Evolutionary conservation across 30 jellyfish, hydroid and myxozoan genomes (phyloP).

Genomic region (Cassiopea xamachana): DNA sequence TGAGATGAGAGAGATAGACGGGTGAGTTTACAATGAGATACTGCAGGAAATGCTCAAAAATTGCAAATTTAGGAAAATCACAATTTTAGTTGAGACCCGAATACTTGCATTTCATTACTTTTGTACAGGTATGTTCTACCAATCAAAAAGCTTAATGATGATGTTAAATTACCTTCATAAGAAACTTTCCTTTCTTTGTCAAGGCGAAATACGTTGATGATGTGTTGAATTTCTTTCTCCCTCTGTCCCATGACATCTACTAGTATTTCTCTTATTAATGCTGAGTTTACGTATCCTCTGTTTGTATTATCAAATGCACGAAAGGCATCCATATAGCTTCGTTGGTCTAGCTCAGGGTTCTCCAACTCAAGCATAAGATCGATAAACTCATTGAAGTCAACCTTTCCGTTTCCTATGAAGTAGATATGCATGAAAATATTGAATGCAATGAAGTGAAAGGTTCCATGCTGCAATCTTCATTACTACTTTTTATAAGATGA

Average conservation of each 20-base stretch:
- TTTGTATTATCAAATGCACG: slow-evolving; percentile 77
- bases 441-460: too few species aligned
- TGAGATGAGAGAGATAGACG: too few species aligned
- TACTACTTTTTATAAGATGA: too few species aligned
- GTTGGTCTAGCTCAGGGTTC: slow-evolving; percentile 69
- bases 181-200: slow-evolving; percentile 68
- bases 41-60: too few species aligned
- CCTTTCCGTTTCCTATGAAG: slow-evolving; percentile 73
- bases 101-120: too few species aligned
- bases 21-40: too few species aligned
- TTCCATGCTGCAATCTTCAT: too few species aligned
- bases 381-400: slow-evolving; percentile 76
- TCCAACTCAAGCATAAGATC: slow-evolving; percentile 58
- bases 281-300: slow-evolving; percentile 70
- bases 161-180: slow-evolving; percentile 57
- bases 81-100: too few species aligned
- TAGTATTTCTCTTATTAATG: slow-evolving; percentile 56
- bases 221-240: slow-evolving; percentile 48
- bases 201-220: slow-evolving; percentile 57
- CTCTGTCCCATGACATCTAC: slow-evolving; percentile 68
- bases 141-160: too few species aligned
- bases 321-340: slow-evolving; percentile 66
- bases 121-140: too few species aligned
- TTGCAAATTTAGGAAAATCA: too few species aligned
- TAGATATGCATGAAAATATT: neutral